Base-by-base conservation (phyloP, 2,888 invertebrate genomes). In the Athetis lepigone region DNA sequence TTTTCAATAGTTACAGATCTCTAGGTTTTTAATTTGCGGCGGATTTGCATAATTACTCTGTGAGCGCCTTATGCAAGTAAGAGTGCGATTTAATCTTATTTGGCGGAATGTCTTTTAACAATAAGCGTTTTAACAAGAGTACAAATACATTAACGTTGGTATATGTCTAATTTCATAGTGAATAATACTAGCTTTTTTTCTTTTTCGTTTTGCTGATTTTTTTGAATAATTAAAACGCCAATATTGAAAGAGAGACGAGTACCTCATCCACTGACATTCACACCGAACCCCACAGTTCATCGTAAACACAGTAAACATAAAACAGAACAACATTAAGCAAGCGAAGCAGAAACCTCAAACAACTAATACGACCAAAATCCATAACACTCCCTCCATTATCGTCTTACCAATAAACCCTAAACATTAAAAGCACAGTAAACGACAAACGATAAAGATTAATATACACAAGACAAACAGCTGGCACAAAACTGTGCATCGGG, bases 391-490 rank as follows among this genome's bases (percentile, higher is more conserved):
- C 7, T 25, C 25, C 27, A 50, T 64, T 29, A 51, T 19, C 29
- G 21, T 40, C 19, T 29, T 11, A 16, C 16, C 27, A 33, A 27
- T 66, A 40, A 27, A 27, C n/a, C 36, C 27, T 19, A 33, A 21
- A 11, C 16, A 42, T 37, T 50, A 50, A n/a, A 43, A 29, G 13
- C 33, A 19, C 19, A 19, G 66, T 65, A 25, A 65, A 52, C 66
- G 37, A 64, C 16, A 45, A 70, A 60, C 39, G 21, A 45, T 49
- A 70, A 70, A 60, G 29, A 60, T 52, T 60, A 47, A 54, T 54
- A 54, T 54, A 50, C 11, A 70, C 37, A 11, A 27, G 33, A 18
- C 47, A 43, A 36, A 45, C 39, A 51, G 19, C 39, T 40, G 27
- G 43, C 40, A 58, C 46, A 36, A 58, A 46, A 67, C 33, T 50